Conservation (phyloP, 37 sponge, comb jelly and placozoan species). For the Eunapius fragilis region DNA sequence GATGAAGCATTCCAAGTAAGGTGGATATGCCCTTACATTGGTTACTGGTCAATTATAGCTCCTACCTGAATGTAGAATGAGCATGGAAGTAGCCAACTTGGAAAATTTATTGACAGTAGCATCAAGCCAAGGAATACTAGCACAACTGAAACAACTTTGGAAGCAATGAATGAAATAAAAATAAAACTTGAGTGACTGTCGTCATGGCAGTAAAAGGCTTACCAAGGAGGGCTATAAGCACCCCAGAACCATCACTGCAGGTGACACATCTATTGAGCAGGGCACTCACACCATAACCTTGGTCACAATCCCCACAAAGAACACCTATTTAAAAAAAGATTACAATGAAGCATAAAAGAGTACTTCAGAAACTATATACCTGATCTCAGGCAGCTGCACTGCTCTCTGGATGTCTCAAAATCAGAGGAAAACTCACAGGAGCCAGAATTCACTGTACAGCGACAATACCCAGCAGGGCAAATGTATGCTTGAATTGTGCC, state of each 20-base stretch:
- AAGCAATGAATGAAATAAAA: not conserved
- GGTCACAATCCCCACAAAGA: conserved; percentile 69
- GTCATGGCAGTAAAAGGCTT: too few relatives aligned
- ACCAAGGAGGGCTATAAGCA: conserved; percentile 42
- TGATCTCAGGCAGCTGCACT: conserved; percentile 39
- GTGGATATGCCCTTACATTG: too few relatives aligned
- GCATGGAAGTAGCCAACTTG: conserved; percentile 32
- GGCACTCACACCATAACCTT: conserved; percentile 53
- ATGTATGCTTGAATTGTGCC: conserved; percentile 22
- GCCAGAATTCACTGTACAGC: conserved; percentile 2
- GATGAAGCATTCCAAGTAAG: not conserved
- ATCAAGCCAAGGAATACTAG: too few relatives aligned
- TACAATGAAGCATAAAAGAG: not conserved
- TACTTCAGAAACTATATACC: too few relatives aligned
- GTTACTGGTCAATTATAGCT: too few relatives aligned
- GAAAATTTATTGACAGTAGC: conserved; percentile 1
- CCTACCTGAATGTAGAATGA: conserved; percentile 43
- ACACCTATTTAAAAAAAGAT: conserved; percentile 46
- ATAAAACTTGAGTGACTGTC: too few relatives aligned
- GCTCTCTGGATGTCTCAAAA: not conserved
- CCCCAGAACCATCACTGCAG: conserved; percentile 28
- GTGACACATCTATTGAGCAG: conserved; percentile 52
- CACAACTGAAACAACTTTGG: not conserved
- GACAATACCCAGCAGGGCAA: conserved; percentile 54
- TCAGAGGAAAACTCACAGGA: conserved; percentile 21